Percentiles rank a stretch among this genome's conserved stretches.
phyloP scores from a whole-genome alignment of 1,140 invertebrate genomes.

The Papilio glaucus region DNA sequence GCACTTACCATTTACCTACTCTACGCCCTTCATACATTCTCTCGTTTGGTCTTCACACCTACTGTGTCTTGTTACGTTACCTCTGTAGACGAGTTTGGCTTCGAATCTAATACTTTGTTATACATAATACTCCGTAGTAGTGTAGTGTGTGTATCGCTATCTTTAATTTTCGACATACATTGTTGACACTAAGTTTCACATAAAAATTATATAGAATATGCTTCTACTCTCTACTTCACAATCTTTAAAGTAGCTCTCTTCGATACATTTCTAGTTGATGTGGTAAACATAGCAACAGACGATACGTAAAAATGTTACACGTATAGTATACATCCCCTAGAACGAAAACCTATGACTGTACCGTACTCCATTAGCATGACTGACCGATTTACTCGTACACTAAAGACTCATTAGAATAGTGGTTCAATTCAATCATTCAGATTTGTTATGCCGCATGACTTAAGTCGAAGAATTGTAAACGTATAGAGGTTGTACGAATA shows the following conservation, averaged over 20 bases:
- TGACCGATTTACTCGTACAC: constrained; percentile 6
- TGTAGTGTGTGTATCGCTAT: constrained; percentile 67
- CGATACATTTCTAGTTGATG: constrained; percentile 17
- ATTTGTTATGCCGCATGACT: background rate
- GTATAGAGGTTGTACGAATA: background rate
- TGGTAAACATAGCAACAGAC: constrained; percentile 17
- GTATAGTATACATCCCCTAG: background rate
- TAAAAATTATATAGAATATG: constrained; percentile 28
- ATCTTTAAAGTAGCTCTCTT: constrained; percentile 23
- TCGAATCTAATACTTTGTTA: constrained; percentile 56
- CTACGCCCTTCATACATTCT: constrained; percentile 54
- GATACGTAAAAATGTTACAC: background rate
- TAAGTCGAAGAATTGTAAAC: background rate
- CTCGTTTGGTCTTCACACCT: constrained; percentile 66
- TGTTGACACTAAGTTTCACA: constrained; percentile 39
- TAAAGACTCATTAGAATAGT: constrained; percentile 17
- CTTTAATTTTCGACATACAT: constrained; percentile 48
- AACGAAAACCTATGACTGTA: constrained; percentile 26
- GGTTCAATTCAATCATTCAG: constrained; percentile 7
- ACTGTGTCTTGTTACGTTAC: constrained; percentile 61
- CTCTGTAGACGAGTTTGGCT: constrained; percentile 66
- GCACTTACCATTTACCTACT: constrained; percentile 64
- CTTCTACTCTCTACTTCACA: constrained; percentile 25
- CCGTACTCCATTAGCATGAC: background rate
- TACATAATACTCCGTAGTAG: constrained; percentile 52